Conservation (phyloP, 2,113 vertebrate species). For the Strigops habroptila region DNA sequence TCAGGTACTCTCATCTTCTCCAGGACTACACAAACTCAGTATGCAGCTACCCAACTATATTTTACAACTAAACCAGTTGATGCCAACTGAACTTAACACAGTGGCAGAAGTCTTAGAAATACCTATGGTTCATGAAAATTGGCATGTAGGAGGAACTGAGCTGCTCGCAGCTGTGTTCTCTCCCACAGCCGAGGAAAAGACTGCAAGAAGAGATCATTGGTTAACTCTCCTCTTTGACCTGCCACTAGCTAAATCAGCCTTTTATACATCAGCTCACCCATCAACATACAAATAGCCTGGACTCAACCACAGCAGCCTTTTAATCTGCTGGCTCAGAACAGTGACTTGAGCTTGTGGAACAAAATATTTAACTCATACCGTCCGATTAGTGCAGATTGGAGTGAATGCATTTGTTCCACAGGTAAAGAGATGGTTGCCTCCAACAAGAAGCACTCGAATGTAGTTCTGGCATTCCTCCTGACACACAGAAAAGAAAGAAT, state of each 20-base stretch:
- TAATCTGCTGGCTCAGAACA: not conserved
- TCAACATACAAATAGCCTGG: not conserved
- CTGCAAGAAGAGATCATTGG: rapidly evolving
- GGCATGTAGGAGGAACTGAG: not conserved
- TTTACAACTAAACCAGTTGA: not conserved
- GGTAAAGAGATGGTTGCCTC: constrained; percentile 89
- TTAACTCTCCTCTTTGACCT: not conserved
- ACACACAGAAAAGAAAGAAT: not conserved
- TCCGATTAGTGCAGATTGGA: constrained; percentile 94
- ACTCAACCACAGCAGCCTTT: not conserved
- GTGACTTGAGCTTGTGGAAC: rapidly evolving
- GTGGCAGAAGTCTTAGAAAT: not conserved
- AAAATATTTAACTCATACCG: constrained; percentile 72
- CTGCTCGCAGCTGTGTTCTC: not conserved
- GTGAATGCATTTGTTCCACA: constrained; percentile 97
- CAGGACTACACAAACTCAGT: not conserved
- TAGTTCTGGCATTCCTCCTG: constrained; percentile 99
- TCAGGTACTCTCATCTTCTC: not conserved
- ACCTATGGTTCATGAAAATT: not conserved
- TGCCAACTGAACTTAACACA: not conserved
- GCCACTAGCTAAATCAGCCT: not conserved
- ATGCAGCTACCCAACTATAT: not conserved
- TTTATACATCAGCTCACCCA: not conserved
- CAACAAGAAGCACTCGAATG: constrained; percentile 92
- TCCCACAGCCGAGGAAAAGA: not conserved